Conservation (phyloP, 1,140 invertebrate species). For the Drosophila hydei region DNA sequence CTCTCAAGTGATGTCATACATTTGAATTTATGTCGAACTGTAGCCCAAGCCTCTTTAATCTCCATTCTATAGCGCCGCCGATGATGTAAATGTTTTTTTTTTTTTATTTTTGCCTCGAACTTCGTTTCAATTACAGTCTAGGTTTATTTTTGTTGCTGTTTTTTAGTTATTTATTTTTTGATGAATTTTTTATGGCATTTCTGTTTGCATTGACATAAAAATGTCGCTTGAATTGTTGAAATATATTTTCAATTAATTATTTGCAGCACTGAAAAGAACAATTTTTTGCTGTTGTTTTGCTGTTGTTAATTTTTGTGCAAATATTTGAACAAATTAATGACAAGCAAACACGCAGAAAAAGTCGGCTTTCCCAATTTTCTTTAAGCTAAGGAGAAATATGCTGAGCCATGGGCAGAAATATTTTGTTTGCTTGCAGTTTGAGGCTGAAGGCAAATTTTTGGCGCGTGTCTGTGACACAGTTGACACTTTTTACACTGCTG, state of each 20-base stretch:
- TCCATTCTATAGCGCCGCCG: slow-evolving; percentile 29
- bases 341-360: slow-evolving; percentile 60
- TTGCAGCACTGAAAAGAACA: slow-evolving; percentile 31
- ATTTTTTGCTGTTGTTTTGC: not conserved
- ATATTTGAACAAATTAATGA: slow-evolving; percentile 75
- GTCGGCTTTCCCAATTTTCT: slow-evolving; percentile 46
- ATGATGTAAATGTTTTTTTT: slow-evolving; percentile 58
- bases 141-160: slow-evolving; percentile 1
- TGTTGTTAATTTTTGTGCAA: slow-evolving; percentile 49
- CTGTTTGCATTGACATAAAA: slow-evolving; percentile 73
- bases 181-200: slow-evolving; percentile 49
- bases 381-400: slow-evolving; percentile 16
- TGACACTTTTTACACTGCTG: slow-evolving; percentile 42
- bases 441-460: slow-evolving; percentile 22
- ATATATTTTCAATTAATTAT: slow-evolving; percentile 71
- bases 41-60: slow-evolving; percentile 53
- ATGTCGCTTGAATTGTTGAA: slow-evolving; percentile 66
- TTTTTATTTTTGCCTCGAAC: slow-evolving; percentile 35
- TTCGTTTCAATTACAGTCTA: slow-evolving; percentile 39
- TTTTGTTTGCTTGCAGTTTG: slow-evolving; percentile 21
- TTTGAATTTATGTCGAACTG: slow-evolving; percentile 59
- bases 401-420: not conserved
- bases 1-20: slow-evolving; percentile 74
- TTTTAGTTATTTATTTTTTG: not conserved
- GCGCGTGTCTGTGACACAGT: slow-evolving; percentile 47